Conservation (phyloP, 1,140 invertebrate species). For the Lamellibrachia luymesi region DNA sequence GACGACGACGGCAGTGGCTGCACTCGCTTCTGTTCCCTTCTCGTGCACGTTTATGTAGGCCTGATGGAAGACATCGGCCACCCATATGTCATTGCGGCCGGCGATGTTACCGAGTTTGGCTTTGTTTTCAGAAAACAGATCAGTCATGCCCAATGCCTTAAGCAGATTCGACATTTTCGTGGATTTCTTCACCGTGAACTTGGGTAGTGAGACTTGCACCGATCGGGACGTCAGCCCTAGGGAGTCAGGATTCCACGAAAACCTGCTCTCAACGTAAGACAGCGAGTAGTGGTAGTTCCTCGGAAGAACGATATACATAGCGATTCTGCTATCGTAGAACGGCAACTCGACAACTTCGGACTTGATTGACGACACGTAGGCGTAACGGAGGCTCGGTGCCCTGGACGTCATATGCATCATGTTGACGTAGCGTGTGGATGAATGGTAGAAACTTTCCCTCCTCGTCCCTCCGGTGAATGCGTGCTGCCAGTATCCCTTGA, state of each 20-base stretch:
- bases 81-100: not conserved
- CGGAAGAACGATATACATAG: constrained; percentile 68
- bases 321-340: constrained; percentile 75
- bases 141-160: constrained; percentile 2
- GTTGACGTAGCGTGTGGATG: no score
- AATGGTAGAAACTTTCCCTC: not conserved
- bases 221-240: not conserved
- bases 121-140: not conserved
- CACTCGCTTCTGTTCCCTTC: constrained; percentile 27
- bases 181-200: constrained; percentile 61
- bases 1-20: constrained; percentile 26
- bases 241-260: constrained; percentile 32
- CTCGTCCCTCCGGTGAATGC: constrained; percentile 65
- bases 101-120: not conserved
- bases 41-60: constrained; percentile 11
- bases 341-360: constrained; percentile 69
- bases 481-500: constrained; percentile 73
- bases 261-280: constrained; percentile 36
- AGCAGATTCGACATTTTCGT: not conserved
- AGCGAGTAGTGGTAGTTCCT: constrained; percentile 35
- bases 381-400: no score
- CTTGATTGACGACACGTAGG: constrained; percentile 51
- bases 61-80: constrained; percentile 23
- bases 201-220: constrained; percentile 59
- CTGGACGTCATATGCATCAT: no score